These are phyloP conservation scores for Gorsachius magnificus DNA, from an alignment of 2,797 vertebrate species.

Conservation along the genomic window DNA sequence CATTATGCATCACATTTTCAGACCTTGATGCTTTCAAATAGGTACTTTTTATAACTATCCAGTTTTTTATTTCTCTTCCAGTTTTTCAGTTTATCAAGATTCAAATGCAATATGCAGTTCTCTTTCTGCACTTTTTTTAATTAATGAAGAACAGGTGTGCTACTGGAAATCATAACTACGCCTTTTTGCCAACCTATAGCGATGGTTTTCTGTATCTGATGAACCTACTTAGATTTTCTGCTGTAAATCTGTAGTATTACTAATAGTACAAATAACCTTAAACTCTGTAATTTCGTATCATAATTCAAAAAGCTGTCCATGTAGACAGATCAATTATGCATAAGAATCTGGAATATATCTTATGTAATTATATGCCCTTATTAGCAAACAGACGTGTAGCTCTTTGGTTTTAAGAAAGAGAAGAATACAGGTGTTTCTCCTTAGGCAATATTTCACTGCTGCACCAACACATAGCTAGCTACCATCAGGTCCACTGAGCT, in stretches of 20 bases:
- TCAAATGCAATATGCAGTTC: background rate
- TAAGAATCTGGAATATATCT: background rate
- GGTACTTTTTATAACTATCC: background rate
- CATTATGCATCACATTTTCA: background rate
- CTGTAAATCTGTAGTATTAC: background rate
- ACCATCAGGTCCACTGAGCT: background rate
- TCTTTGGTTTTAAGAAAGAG: background rate
- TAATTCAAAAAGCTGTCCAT: background rate
- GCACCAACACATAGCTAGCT: background rate
- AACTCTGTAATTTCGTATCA: background rate
- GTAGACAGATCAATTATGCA: background rate
- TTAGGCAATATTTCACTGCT: background rate
- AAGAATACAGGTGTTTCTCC: background rate
- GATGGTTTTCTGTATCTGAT: background rate
- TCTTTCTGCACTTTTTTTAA: background rate
- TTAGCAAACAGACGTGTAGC: background rate
- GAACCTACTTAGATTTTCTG: background rate
- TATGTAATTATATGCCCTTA: background rate
- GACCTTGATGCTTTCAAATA: background rate
- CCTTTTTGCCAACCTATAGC: background rate
- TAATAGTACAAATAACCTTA: background rate
- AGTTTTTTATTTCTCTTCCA: background rate
- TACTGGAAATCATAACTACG: background rate
- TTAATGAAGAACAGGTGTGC: background rate
- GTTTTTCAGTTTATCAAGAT: background rate